Conservation (phyloP, 1,140 invertebrate genomes). For the Drosophila arizonae region DNA sequence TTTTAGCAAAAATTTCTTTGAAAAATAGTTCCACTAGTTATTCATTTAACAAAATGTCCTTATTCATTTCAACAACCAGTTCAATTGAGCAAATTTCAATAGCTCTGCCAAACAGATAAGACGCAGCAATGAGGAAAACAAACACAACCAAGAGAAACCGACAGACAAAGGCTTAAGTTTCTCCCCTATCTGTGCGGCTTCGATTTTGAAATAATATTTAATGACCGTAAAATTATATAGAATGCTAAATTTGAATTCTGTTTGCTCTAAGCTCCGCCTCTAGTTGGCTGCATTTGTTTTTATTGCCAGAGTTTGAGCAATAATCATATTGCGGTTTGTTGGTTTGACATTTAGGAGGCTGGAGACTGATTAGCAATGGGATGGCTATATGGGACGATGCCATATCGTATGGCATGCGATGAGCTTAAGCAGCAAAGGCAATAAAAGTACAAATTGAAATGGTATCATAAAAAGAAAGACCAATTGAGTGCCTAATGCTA, state of each 20-base stretch:
- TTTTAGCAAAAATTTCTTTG: too few relatives aligned
- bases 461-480: background rate
- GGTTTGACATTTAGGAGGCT: conserved; percentile 19
- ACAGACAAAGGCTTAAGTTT: conserved; percentile 60
- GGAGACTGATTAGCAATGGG: conserved; percentile 37
- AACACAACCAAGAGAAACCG: conserved; percentile 34
- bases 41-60: background rate
- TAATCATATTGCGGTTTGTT: conserved; percentile 35
- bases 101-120: conserved; percentile 4
- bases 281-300: conserved; percentile 21
- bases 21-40: background rate
- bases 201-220: conserved; percentile 79
- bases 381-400: background rate
- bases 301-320: conserved; percentile 24
- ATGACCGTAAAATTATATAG: conserved; percentile 79
- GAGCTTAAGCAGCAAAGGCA: background rate
- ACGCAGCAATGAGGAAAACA: conserved; percentile 14
- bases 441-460: conserved; percentile 12
- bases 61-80: background rate
- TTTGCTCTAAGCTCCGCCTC: conserved; percentile 5
- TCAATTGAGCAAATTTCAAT: background rate
- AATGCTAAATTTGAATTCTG: conserved; percentile 54
- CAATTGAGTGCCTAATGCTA: conserved; percentile 6
- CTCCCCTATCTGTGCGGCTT: conserved; percentile 34
- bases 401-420: background rate